Evolutionary conservation across 2,113 vertebrate species (phyloP).

Genomic region (Ophiodon elongatus): DNA sequence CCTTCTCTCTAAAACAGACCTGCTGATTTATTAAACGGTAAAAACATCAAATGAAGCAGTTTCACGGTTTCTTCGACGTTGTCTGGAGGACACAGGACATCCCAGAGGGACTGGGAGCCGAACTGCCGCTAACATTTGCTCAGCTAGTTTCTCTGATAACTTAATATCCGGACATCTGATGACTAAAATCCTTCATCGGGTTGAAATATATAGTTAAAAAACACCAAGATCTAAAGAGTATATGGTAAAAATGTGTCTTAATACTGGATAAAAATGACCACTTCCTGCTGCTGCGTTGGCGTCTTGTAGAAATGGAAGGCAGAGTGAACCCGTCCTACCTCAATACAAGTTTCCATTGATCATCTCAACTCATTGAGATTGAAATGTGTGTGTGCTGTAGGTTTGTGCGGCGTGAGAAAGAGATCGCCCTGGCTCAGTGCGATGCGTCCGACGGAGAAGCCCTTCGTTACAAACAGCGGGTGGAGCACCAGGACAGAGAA

Average conservation of each 20-base stretch:
- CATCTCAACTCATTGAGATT: neutral
- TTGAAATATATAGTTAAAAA: neutral
- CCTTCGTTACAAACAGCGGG: constrained; percentile 90
- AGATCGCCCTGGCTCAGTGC: constrained; percentile 92
- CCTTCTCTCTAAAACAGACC: neutral
- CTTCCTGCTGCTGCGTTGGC: neutral
- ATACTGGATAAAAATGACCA: neutral
- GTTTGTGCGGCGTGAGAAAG: constrained; percentile 96
- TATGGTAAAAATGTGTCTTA: neutral
- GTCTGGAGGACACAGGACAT: neutral
- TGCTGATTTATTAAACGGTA: neutral
- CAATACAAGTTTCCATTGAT: neutral
- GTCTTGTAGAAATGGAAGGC: neutral
- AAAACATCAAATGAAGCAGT: neutral
- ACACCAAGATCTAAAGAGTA: too few relatives aligned
- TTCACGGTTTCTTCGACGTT: neutral
- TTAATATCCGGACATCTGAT: too few relatives aligned
- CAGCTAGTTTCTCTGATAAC: too few relatives aligned
- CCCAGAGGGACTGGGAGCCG: neutral
- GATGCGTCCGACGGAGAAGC: constrained; percentile 93
- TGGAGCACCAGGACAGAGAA: constrained; percentile 92
- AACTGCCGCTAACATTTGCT: too few relatives aligned
- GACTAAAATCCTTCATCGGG: too few relatives aligned
- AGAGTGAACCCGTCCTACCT: neutral
- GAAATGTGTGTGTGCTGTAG: constrained; percentile 72